A percentile compares a stretch with the other conserved stretches of the same genome.
Conservation (phyloP, 2,888 invertebrate species). For the Ophion obscuratus region DNA sequence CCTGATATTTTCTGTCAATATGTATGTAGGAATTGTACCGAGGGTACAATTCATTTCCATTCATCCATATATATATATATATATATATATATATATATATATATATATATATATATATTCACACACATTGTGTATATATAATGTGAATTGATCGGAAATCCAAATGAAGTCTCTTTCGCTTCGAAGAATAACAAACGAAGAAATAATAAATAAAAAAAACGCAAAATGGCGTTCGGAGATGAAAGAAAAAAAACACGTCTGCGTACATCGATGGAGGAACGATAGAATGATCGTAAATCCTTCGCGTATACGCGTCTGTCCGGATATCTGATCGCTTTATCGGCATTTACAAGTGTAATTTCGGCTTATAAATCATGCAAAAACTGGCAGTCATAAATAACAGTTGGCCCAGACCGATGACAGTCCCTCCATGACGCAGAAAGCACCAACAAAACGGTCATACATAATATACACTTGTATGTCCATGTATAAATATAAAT, state of each 20-base stretch:
- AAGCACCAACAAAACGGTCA: constrained; percentile 38
- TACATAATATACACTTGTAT: not conserved
- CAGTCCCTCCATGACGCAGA: constrained; percentile 44
- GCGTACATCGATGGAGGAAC: constrained; percentile 42
- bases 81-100: too few species aligned
- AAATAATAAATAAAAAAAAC: constrained; percentile 3
- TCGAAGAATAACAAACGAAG: constrained; percentile 14
- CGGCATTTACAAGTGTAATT: constrained; percentile 77
- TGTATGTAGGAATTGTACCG: not conserved
- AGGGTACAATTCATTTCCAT: not conserved
- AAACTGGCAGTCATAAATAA: constrained; percentile 73
- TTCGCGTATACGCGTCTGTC: constrained; percentile 65
- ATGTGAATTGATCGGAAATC: constrained; percentile 24
- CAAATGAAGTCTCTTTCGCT: constrained; percentile 45
- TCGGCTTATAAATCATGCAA: constrained; percentile 74
- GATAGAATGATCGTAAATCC: constrained; percentile 64
- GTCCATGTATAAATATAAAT: not conserved
- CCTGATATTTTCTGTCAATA: not conserved
- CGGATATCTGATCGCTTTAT: constrained; percentile 75
- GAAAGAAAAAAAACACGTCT: constrained; percentile 45
- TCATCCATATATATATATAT: not conserved
- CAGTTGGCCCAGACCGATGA: constrained; percentile 54
- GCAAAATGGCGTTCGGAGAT: constrained; percentile 9
- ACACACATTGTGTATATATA: not conserved
- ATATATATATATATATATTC: not conserved